These are phyloP conservation scores for Bungarus multicinctus DNA, from an alignment of 2,113 vertebrate genomes.

Conservation along the genomic window DNA sequence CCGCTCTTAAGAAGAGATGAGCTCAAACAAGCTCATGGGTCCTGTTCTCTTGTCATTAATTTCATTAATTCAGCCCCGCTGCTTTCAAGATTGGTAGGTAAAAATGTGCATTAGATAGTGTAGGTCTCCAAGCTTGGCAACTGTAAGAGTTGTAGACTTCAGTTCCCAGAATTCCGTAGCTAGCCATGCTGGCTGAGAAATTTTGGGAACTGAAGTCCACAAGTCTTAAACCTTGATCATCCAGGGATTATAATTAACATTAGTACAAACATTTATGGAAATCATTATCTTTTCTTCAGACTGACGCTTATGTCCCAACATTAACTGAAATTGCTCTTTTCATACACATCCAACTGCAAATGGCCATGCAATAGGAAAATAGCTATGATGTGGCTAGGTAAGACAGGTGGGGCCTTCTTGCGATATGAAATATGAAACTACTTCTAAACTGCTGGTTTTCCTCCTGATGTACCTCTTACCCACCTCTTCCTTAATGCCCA, in stretches of 20 bases:
- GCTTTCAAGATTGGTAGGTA: neutral
- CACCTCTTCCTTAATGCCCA: neutral
- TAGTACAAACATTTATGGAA: neutral
- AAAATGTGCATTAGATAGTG: neutral
- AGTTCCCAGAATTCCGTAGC: neutral
- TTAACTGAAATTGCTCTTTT: neutral
- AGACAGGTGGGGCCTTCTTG: neutral
- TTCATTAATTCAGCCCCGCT: neutral
- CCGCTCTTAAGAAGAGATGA: neutral
- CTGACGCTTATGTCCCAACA: neutral
- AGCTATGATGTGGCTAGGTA: neutral
- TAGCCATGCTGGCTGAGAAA: neutral
- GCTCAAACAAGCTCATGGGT: too few relatives aligned
- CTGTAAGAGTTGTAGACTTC: neutral
- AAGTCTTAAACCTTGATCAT: neutral
- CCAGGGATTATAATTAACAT: neutral
- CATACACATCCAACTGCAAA: neutral
- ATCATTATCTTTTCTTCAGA: neutral
- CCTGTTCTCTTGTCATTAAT: neutral
- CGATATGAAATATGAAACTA: neutral
- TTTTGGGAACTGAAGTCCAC: neutral
- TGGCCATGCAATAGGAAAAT: neutral
- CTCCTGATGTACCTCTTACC: constrained; percentile 3
- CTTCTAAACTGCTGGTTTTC: neutral
- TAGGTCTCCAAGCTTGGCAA: neutral